Conservation (phyloP, 2,113 vertebrate genomes). For the Pan troglodytes region NHGRI_mPanTro3-v2.1_pri NC_072410.2:66696001-66696500, state of each 20-base stretch:
- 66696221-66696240: constrained; percentile 49
- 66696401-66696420: constrained; percentile 58
- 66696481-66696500: constrained; percentile 82
- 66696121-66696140: not conserved
- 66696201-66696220: not conserved
- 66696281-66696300: constrained; percentile 52
- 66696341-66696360: constrained; percentile 61
- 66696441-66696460: constrained; percentile 69
- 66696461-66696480: constrained; percentile 84
- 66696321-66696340: constrained; percentile 51
- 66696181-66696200: not conserved
- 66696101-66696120: not conserved
- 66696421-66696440: constrained; percentile 63
- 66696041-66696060: not conserved
- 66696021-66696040: not conserved
- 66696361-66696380: constrained; percentile 63
- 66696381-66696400: constrained; percentile 51
- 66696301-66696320: constrained; percentile 36
- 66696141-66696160: constrained; percentile 35
- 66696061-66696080: not conserved
- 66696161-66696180: constrained; percentile 46
- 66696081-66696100: not conserved
- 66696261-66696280: not conserved
- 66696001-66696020: not conserved
- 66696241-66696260: constrained; percentile 58